A percentile compares a stretch with the other conserved stretches of the same genome.
Evolutionary conservation across 1,140 invertebrate genomes (phyloP).

Genomic region (Samia ricini): DNA sequence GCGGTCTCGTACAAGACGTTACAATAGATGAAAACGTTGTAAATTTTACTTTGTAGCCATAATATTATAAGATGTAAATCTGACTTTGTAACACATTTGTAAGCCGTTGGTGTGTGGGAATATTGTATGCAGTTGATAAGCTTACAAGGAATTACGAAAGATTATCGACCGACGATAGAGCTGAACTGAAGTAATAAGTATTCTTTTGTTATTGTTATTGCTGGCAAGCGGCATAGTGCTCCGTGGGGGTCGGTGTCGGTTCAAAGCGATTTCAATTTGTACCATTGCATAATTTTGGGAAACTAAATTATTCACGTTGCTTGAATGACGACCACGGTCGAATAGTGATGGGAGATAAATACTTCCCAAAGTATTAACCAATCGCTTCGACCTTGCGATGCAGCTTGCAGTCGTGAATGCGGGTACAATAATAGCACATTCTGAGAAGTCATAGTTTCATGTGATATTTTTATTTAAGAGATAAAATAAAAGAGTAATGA

Average conservation of each 20-base stretch:
- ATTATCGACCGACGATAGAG: conserved; percentile 21
- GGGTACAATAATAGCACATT: conserved; percentile 21
- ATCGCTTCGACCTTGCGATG: conserved; percentile 34
- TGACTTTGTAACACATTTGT: neutral
- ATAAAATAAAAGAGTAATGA: neutral
- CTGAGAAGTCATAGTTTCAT: conserved; percentile 13
- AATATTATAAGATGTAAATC: neutral
- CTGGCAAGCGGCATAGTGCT: conserved; percentile 21
- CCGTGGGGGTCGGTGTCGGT: conserved; percentile 44
- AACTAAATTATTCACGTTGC: conserved; percentile 63
- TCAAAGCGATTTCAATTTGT: conserved; percentile 61
- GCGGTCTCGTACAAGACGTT: neutral
- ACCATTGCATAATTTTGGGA: conserved; percentile 59
- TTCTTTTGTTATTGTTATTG: conserved; percentile 36
- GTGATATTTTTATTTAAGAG: conserved; percentile 5
- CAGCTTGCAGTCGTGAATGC: conserved; percentile 32
- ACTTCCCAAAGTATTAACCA: conserved; percentile 39
- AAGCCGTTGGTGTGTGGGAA: neutral
- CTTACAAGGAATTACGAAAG: conserved; percentile 17
- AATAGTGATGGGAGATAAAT: conserved; percentile 46
- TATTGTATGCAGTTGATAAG: neutral
- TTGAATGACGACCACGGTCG: conserved; percentile 38
- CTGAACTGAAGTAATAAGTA: conserved; percentile 30
- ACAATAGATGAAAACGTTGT: neutral
- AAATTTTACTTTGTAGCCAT: neutral